Evolutionary conservation across 2,113 vertebrate genomes (phyloP).

Genomic region (Protobothrops mucrosquamatus): DNA sequence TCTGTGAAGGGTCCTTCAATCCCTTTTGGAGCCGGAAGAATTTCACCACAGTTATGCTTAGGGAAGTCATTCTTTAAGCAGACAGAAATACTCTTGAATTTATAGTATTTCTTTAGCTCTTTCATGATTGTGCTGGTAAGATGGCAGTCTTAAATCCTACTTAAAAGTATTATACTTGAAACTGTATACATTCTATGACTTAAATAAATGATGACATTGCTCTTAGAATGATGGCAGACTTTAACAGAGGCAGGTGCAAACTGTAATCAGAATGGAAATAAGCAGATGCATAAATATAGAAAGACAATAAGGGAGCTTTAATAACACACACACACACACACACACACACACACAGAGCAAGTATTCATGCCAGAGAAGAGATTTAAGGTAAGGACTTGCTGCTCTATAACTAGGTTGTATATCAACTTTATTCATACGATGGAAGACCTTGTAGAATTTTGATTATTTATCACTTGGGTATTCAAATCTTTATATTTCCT

Average conservation of each 20-base stretch:
- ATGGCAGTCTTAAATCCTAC: background rate
- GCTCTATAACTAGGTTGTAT: background rate
- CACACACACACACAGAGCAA: too few species aligned
- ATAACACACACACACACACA: background rate
- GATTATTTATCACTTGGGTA: background rate
- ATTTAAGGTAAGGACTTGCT: background rate
- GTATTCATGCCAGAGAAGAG: background rate
- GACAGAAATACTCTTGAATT: background rate
- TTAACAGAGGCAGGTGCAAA: background rate
- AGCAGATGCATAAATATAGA: background rate
- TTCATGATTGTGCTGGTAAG: background rate
- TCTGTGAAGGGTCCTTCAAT: background rate
- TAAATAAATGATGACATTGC: background rate
- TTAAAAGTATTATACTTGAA: background rate
- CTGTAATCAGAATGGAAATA: background rate
- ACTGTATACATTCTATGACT: background rate
- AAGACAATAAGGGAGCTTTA: background rate
- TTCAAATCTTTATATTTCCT: background rate
- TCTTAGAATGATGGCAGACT: background rate
- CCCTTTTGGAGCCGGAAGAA: background rate
- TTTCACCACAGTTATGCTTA: background rate
- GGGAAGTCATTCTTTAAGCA: background rate
- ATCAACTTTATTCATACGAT: background rate
- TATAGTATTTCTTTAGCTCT: background rate
- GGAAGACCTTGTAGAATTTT: background rate